Evolutionary conservation across 2,113 vertebrate genomes (phyloP), one percentile per base, ranked within the genome.

Genomic region (Apistogramma diplotaenia): DNA sequence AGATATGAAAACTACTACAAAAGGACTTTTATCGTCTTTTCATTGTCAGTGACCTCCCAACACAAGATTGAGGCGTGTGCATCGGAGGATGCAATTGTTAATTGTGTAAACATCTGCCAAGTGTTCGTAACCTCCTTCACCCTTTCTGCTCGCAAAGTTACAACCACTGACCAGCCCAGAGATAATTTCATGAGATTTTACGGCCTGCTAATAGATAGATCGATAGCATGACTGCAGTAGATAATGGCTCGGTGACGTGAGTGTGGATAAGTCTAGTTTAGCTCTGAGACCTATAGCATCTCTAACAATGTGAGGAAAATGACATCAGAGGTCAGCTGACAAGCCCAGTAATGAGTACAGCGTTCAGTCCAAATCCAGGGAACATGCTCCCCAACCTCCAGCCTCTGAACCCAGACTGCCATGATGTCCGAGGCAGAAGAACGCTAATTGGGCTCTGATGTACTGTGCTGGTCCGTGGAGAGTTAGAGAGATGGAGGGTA

Each of bases 301-400:
- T 77, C 82, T 92, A 90, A 92, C 85, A 76, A 91, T 91, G 87
- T 78, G 85, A 78, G 75, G 71, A 51, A 85, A 85, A 91, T 91
- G 81, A 87, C 84, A 91, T 89, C 83, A 87, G 62, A 80, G 86
- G 87, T 92, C 84, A 87, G 75, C 76, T 90, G 93, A 92, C 78
- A 88, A 88, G 84, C 84, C 74, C 79, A 76, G 73, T 94, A 94
- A 94, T 93, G 93, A 94, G 91, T 85, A 83, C 83, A 82, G 56
- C 3, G 5, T 74, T 89, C 85, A 74, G 86, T 84, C 84, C 71
- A 71, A 79, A 88, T 83, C 78, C 73, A 85, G 86, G 65, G 79
- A 85, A 85, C 86, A 82, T 67, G 89, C 56, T 82, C 85, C 81
- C 58, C 55, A 65, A 91, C 65, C 86, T 91, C 81, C 89, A 87